Conservation (phyloP, 2,797 vertebrate species). For the Bradypodion pumilum region DNA sequence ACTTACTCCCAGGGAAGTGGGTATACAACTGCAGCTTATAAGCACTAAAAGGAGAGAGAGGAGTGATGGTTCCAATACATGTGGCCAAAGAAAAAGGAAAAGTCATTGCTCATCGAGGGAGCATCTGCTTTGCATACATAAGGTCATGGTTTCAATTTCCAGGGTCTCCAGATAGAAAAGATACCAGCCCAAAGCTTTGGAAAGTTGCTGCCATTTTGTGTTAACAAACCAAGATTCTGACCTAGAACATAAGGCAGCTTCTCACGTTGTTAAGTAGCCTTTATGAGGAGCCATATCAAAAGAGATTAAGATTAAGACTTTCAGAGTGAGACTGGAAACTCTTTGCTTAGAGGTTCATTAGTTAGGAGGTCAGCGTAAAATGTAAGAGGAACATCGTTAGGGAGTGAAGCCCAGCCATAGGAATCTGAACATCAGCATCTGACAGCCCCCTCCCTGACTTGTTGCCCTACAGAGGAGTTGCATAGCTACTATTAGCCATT, state of each 20-base stretch:
- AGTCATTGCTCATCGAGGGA: too few relatives aligned
- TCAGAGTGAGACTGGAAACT: too few relatives aligned
- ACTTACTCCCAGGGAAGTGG: not conserved
- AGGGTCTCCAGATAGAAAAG: too few relatives aligned
- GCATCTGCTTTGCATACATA: too few relatives aligned
- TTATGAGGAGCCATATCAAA: not conserved
- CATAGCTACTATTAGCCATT: not conserved
- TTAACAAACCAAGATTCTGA: too few relatives aligned
- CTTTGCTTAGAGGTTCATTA: too few relatives aligned
- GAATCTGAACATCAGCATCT: not conserved
- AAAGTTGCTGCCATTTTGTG: too few relatives aligned
- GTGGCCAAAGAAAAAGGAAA: not conserved
- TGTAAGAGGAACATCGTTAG: not conserved
- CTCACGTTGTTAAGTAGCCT: too few relatives aligned
- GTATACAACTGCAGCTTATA: not conserved
- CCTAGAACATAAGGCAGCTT: too few relatives aligned
- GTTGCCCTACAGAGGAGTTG: not conserved
- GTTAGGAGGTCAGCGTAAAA: not conserved
- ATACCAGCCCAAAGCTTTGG: too few relatives aligned
- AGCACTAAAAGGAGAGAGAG: too few relatives aligned
- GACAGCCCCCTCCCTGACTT: not conserved
- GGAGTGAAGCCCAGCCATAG: conserved; percentile 7
- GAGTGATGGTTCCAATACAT: not conserved
- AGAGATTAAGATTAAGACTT: not conserved
- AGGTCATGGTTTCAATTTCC: too few relatives aligned